A percentile compares a stretch with the other conserved stretches of the same genome.
phyloP scores from a whole-genome alignment of 2,888 invertebrate genomes.

The Erannis defoliaria region DNA sequence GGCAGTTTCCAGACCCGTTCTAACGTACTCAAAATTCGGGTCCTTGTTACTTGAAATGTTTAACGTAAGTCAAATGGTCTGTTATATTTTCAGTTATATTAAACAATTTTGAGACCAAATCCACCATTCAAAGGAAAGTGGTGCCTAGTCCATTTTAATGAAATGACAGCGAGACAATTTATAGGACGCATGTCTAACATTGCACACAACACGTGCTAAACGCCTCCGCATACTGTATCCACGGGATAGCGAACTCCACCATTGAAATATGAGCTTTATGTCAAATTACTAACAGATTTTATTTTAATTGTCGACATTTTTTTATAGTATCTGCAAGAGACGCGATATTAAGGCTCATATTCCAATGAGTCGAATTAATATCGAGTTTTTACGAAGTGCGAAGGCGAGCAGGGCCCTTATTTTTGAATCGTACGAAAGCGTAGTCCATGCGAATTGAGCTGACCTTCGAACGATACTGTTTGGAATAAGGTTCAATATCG shows the following conservation, averaged over 20 bases:
- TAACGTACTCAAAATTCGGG: too few relatives aligned
- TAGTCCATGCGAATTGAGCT: too few relatives aligned
- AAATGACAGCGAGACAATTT: constrained; percentile 28
- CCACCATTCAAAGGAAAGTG: background rate
- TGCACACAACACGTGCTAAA: constrained; percentile 34
- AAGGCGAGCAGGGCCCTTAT: background rate
- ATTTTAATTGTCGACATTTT: background rate
- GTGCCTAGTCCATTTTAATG: background rate
- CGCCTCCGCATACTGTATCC: constrained; percentile 45
- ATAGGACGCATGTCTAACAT: constrained; percentile 6
- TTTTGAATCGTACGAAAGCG: too few relatives aligned
- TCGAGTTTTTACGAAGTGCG: background rate
- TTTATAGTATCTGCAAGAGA: background rate
- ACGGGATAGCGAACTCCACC: background rate
- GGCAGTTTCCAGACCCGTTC: too few relatives aligned
- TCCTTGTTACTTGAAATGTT: too few relatives aligned
- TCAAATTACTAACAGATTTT: background rate
- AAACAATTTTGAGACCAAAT: background rate
- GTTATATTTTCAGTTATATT: too few relatives aligned
- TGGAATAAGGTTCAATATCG: too few relatives aligned
- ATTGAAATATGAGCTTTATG: background rate
- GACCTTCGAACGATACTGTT: too few relatives aligned
- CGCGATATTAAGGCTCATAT: too few relatives aligned
- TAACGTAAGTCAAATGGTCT: too few relatives aligned
- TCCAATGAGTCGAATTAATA: background rate